These are phyloP conservation scores for Aphyosemion australe DNA, from an alignment of 2,113 vertebrate species.

Conservation along the genomic window DNA sequence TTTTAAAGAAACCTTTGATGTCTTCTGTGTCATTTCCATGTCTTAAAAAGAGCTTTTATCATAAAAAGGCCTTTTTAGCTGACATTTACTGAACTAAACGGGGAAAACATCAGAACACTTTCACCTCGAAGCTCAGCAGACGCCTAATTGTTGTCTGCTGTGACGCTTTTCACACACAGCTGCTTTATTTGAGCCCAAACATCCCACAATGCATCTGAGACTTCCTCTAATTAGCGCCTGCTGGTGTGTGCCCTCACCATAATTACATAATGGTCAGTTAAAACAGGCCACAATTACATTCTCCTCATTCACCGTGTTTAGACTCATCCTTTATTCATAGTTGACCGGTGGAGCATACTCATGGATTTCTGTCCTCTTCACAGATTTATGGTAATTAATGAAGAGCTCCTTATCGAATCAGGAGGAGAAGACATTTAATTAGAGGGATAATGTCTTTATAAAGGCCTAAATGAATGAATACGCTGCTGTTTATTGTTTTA, in stretches of 20 bases:
- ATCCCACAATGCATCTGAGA: slow-evolving; percentile 3
- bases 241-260: slow-evolving; percentile 26
- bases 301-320: slow-evolving; percentile 29
- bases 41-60: slow-evolving; percentile 38
- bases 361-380: neutral
- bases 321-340: slow-evolving; percentile 5
- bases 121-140: slow-evolving; percentile 2
- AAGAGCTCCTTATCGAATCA: slow-evolving; percentile 1
- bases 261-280: slow-evolving; percentile 43
- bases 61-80: slow-evolving; percentile 10
- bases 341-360: slow-evolving; percentile 12
- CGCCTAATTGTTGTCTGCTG: neutral
- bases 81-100: neutral
- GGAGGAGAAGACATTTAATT: neutral
- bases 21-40: slow-evolving; percentile 14
- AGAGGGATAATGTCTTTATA: neutral
- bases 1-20: slow-evolving; percentile 6
- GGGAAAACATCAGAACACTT: neutral
- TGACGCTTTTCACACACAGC: slow-evolving; percentile 14
- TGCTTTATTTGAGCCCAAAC: slow-evolving; percentile 10
- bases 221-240: slow-evolving; percentile 42
- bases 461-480: neutral
- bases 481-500: neutral
- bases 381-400: neutral
- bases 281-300: slow-evolving; percentile 25